A percentile compares a stretch with the other conserved stretches of the same genome.
These are phyloP conservation scores for Saxidomus purpurata DNA, from an alignment of 1,140 invertebrate species.

Conservation along the genomic window DNA sequence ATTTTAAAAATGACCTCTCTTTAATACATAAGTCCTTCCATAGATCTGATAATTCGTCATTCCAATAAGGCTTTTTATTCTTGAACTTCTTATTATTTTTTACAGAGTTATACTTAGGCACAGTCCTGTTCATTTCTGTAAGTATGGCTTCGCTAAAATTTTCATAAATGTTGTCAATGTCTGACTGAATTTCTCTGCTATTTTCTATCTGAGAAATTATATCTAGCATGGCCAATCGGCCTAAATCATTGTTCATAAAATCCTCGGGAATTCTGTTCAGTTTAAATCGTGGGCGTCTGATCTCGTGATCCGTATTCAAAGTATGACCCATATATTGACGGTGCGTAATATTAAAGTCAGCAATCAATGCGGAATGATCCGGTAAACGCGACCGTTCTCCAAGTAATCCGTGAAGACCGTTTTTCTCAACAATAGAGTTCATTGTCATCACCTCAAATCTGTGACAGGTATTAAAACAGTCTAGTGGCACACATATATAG, in stretches of 20 bases:
- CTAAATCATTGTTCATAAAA: constrained; percentile 35
- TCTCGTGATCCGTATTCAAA: neutral
- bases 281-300: neutral
- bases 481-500: constrained; percentile 37
- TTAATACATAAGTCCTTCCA: too few species aligned
- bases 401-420: constrained; percentile 19
- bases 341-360: neutral
- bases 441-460: neutral
- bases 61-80: constrained; percentile 27
- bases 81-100: neutral
- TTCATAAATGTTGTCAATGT: constrained; percentile 18
- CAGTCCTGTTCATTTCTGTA: too few species aligned
- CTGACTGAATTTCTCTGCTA: neutral
- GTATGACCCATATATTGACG: neutral
- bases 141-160: too few species aligned
- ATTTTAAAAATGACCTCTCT: too few species aligned
- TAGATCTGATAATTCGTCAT: too few species aligned
- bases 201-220: constrained; percentile 20
- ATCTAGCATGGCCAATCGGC: neutral
- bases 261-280: neutral
- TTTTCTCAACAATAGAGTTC: constrained; percentile 31
- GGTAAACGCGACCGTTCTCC: constrained; percentile 37
- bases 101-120: too few species aligned
- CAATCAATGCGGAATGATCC: constrained; percentile 32
- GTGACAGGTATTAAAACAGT: neutral